Conservation (phyloP, 2,888 invertebrate genomes). For the Acrobasis repandana region DNA sequence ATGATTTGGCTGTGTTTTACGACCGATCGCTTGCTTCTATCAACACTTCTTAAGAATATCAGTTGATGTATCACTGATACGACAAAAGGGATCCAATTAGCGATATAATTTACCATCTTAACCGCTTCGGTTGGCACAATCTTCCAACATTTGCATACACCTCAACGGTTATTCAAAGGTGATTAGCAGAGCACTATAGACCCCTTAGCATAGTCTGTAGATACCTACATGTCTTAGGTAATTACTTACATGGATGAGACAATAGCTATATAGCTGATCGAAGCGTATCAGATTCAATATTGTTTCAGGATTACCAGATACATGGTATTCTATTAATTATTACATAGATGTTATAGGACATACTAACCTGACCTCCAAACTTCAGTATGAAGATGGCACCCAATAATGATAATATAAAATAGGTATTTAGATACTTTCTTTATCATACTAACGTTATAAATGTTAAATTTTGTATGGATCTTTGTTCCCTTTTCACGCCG, state of each 20-base stretch:
- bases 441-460: too few relatives aligned
- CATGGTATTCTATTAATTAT: too few relatives aligned
- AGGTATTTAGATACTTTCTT: too few relatives aligned
- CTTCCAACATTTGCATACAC: conserved; percentile 52
- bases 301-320: not conserved
- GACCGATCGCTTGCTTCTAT: not conserved
- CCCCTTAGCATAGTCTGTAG: conserved; percentile 13
- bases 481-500: too few relatives aligned
- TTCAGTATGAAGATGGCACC: too few relatives aligned
- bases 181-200: conserved; percentile 45
- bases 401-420: too few relatives aligned
- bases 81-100: conserved; percentile 7
- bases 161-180: conserved; percentile 54
- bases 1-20: not conserved
- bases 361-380: too few relatives aligned
- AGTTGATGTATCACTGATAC: not conserved
- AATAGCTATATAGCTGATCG: not conserved
- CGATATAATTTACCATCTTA: conserved; percentile 33
- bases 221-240: not conserved
- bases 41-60: not conserved
- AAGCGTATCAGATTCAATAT: not conserved
- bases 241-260: not conserved
- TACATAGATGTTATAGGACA: too few relatives aligned
- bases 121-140: conserved; percentile 45
- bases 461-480: too few relatives aligned